phyloP scores from a whole-genome alignment of 2,113 vertebrate genomes.

The Oncorhynchus clarkii region DNA sequence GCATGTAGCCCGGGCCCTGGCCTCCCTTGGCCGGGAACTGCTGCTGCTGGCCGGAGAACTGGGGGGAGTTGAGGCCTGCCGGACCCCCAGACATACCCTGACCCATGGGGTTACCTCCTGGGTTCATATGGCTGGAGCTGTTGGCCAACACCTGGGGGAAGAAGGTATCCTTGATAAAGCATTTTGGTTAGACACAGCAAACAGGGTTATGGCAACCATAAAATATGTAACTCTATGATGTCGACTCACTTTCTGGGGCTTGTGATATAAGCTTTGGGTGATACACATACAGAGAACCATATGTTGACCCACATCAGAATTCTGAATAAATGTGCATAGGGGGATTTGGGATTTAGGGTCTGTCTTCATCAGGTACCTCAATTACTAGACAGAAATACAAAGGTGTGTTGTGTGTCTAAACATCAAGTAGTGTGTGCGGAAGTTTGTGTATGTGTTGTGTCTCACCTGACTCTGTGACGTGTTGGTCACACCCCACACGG shows the following conservation, averaged over 20 bases:
- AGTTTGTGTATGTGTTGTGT: not conserved
- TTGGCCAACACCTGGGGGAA: constrained; percentile 75
- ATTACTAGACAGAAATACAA: not conserved
- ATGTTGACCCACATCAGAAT: no score
- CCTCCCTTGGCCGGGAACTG: constrained; percentile 94
- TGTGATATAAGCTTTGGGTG: not conserved
- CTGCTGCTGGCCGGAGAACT: constrained; percentile 94
- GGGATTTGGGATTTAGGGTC: no score
- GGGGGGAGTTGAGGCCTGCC: constrained; percentile 91
- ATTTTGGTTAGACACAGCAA: not conserved
- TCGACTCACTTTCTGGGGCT: no score
- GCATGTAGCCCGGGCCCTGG: constrained; percentile 90
- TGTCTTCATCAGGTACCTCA: no score
- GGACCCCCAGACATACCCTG: constrained; percentile 91
- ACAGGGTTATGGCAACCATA: not conserved
- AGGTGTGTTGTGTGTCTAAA: not conserved
- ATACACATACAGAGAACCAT: no score
- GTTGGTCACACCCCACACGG: constrained; percentile 99
- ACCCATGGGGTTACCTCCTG: constrained; percentile 92
- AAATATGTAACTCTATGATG: no score
- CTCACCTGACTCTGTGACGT: constrained; percentile 98
- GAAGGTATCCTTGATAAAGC: not conserved
- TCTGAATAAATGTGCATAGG: no score
- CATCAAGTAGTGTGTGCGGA: not conserved
- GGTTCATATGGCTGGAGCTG: constrained; percentile 97